These are phyloP conservation scores for Symphodus melops DNA, from an alignment of 2,113 vertebrate genomes.

Conservation along the genomic window DNA sequence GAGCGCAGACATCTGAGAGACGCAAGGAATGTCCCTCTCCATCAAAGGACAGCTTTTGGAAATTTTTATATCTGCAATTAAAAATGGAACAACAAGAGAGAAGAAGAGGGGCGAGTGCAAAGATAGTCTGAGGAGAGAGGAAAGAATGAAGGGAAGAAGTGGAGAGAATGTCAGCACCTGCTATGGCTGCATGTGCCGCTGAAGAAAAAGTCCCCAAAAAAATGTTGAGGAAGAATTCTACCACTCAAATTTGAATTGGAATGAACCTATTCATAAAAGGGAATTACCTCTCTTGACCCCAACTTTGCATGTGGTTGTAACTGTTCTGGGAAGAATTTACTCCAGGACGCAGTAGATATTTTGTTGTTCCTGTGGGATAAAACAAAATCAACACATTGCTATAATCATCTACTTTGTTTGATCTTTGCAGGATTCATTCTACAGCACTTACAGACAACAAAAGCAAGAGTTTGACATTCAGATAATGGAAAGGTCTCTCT, in stretches of 20 bases:
- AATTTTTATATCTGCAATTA: constrained; percentile 80
- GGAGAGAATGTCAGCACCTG: constrained; percentile 73
- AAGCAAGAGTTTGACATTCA: too few species aligned
- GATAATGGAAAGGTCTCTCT: too few species aligned
- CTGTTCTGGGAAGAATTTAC: constrained; percentile 31
- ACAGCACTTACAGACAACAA: too few species aligned
- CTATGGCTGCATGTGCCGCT: constrained; percentile 38
- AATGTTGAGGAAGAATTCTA: constrained; percentile 48
- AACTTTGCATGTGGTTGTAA: constrained; percentile 61
- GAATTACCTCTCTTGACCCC: constrained; percentile 41
- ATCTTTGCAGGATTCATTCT: too few species aligned
- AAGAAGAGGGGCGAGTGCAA: constrained; percentile 34
- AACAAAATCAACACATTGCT: background rate
- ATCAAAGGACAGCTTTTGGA: constrained; percentile 77
- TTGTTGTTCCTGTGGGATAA: background rate
- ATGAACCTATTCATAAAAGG: constrained; percentile 69
- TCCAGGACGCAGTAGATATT: background rate
- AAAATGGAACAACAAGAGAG: constrained; percentile 56
- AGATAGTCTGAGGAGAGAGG: constrained; percentile 25
- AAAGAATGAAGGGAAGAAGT: constrained; percentile 19
- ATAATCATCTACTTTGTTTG: background rate
- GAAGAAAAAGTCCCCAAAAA: constrained; percentile 40
- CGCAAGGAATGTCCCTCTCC: constrained; percentile 75
- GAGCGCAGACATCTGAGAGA: constrained; percentile 76
- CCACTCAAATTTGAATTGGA: constrained; percentile 42